Percentiles rank a stretch among this genome's conserved stretches.
These are phyloP conservation scores for Peucedramus taeniatus DNA, from an alignment of 2,113 vertebrate species.

Conservation along the genomic window DNA sequence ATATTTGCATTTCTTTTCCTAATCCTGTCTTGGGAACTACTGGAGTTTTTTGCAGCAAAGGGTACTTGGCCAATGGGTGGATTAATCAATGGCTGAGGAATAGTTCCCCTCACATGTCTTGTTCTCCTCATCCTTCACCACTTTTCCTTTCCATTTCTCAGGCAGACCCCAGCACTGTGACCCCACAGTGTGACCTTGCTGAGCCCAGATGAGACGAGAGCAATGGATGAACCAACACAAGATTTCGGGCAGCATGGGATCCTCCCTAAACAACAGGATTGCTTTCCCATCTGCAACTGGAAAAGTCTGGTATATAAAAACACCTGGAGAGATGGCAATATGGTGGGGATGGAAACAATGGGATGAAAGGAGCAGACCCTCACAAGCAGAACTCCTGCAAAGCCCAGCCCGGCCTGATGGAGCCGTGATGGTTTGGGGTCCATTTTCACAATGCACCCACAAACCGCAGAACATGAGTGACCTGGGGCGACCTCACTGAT, in stretches of 20 bases:
- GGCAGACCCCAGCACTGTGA: background rate
- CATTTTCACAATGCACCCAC: background rate
- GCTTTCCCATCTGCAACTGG: fast-evolving
- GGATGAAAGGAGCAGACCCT: no score
- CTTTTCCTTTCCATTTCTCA: background rate
- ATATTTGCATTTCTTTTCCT: background rate
- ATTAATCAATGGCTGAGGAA: background rate
- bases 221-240: background rate
- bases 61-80: background rate
- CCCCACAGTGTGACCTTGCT: background rate
- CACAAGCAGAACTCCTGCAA: background rate
- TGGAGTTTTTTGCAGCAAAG: background rate
- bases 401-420: background rate
- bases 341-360: background rate
- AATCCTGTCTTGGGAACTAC: background rate
- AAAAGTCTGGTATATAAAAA: background rate
- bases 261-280: background rate
- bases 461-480: background rate
- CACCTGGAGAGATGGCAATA: background rate
- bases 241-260: no score
- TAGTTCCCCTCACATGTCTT: background rate
- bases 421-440: background rate
- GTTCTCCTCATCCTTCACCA: background rate
- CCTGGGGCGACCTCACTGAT: background rate
- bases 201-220: fast-evolving